Conservation (phyloP, 2,797 vertebrate species). For the Podargus strigoides region DNA sequence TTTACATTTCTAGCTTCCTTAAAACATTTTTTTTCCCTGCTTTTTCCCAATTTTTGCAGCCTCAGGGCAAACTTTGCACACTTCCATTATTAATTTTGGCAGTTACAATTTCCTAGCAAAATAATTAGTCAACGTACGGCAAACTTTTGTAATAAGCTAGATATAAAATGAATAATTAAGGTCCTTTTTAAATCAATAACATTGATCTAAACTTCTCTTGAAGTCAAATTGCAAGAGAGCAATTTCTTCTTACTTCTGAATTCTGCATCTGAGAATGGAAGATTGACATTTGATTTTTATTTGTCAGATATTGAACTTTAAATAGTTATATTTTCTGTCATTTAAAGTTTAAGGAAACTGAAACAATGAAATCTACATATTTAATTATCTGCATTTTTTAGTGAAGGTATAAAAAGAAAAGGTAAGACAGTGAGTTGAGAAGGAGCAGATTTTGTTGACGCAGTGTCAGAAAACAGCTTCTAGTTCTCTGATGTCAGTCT, state of each 20-base stretch:
- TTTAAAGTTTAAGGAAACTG: neutral
- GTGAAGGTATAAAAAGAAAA: neutral
- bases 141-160: conserved; percentile 70
- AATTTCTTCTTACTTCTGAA: conserved; percentile 60
- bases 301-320: conserved; percentile 49
- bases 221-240: conserved; percentile 65
- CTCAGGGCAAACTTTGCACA: conserved; percentile 61
- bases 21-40: neutral
- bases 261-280: conserved; percentile 30
- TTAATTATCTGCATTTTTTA: neutral
- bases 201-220: conserved; percentile 62
- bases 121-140: conserved; percentile 69
- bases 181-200: conserved; percentile 66
- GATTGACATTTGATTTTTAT: conserved; percentile 52
- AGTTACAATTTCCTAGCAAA: conserved; percentile 64
- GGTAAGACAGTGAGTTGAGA: neutral
- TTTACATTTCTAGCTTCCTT: conserved; percentile 6
- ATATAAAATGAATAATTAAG: conserved; percentile 77
- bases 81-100: conserved; percentile 69
- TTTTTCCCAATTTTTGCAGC: conserved; percentile 60
- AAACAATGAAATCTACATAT: neutral
- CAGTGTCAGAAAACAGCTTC: neutral
- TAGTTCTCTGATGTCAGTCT: neutral
- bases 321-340: conserved; percentile 40
- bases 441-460: neutral